Evolutionary conservation across 2,113 vertebrate species (phyloP), one percentile per base, ranked within the genome.

Genomic region (Myrmophylax atrothorax): DNA sequence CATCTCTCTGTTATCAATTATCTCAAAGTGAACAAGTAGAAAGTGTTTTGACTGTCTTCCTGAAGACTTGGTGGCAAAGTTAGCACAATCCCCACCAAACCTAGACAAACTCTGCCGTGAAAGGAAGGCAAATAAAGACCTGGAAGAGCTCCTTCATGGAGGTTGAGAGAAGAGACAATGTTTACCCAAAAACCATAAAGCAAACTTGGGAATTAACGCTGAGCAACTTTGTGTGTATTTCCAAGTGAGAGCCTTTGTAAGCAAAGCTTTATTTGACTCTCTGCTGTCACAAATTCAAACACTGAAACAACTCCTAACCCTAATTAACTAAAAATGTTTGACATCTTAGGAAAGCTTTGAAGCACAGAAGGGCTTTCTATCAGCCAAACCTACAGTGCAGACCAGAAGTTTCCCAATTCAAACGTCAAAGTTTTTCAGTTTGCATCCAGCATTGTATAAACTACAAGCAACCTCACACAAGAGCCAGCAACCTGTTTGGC

Each of bases 321-420:
- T 92, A 93, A 93, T 90, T 95, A 95, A 89, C 76, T 94, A n/a
- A 68, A 95, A 95, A 92, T 84, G 76, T 94, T 93, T 97, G 93
- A 86, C 72, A 72, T 84, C 80, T 90, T 49, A 84, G 63, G 59
- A 81, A 80, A 86, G 64, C 76, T 94, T 83, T 87, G 66, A 91
- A 89, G 73, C 58, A 67, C 69, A 93, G 74, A 93, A 92, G 67
- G 78, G 70, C 53, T 84, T 40, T 11, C 60, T 72, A 78, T 53
- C 80, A 90, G 85, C 80, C 96, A 95, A 90, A 66, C 10, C 40
- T 64, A 64, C 68, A 68, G 60, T 42, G 69, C 18, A 91, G 82
- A 85, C 75, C 85, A 83, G 74, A 88, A 91, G 20, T 35, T 84
- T 58, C 31, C 37, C 40, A 72, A 26, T 47, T 83, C 50, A 77